Percentiles rank a stretch among this genome's conserved stretches.
Conservation (phyloP, 1,140 invertebrate species). For the Coenobita brevimanus region DNA sequence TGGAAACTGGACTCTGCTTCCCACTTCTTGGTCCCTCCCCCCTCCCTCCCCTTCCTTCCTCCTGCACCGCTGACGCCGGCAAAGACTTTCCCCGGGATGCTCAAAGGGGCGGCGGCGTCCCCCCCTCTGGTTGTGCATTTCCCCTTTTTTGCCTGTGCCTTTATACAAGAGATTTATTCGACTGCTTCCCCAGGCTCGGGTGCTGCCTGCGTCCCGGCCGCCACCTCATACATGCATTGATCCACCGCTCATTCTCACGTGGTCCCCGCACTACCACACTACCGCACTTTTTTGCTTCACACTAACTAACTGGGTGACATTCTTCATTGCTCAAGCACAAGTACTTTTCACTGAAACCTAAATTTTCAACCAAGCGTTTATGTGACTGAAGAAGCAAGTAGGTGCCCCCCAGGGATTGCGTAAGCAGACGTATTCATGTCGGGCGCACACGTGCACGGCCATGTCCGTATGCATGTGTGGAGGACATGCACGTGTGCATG, state of each 20-base stretch:
- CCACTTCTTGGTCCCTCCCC: slow-evolving; percentile 14
- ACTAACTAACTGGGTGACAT: not conserved
- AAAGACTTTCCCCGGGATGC: slow-evolving; percentile 42
- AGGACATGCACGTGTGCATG: too few species aligned
- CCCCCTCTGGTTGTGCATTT: slow-evolving; percentile 30
- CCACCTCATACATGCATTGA: slow-evolving; percentile 42
- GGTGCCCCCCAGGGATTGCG: too few species aligned
- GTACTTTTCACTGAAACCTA: not conserved
- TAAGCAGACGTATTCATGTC: too few species aligned
- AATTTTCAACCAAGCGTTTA: not conserved
- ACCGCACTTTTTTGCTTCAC: slow-evolving; percentile 12
- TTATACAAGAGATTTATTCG: slow-evolving; percentile 54
- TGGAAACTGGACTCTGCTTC: slow-evolving; percentile 46
- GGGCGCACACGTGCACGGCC: too few species aligned
- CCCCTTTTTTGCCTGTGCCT: slow-evolving; percentile 54
- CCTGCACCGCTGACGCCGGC: not conserved
- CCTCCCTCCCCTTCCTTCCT: slow-evolving; percentile 12
- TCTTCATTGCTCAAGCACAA: slow-evolving; percentile 13
- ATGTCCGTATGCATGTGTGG: too few species aligned
- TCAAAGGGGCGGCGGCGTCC: slow-evolving; percentile 26
- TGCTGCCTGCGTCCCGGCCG: slow-evolving; percentile 35
- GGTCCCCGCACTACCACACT: slow-evolving; percentile 3
- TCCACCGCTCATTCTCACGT: slow-evolving; percentile 35
- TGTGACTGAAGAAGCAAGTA: too few species aligned
- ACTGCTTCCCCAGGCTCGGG: slow-evolving; percentile 47